Percentiles rank a stretch among this genome's conserved stretches.
phyloP scores from a whole-genome alignment of 2,797 vertebrate genomes.

The Mycteria americana region DNA sequence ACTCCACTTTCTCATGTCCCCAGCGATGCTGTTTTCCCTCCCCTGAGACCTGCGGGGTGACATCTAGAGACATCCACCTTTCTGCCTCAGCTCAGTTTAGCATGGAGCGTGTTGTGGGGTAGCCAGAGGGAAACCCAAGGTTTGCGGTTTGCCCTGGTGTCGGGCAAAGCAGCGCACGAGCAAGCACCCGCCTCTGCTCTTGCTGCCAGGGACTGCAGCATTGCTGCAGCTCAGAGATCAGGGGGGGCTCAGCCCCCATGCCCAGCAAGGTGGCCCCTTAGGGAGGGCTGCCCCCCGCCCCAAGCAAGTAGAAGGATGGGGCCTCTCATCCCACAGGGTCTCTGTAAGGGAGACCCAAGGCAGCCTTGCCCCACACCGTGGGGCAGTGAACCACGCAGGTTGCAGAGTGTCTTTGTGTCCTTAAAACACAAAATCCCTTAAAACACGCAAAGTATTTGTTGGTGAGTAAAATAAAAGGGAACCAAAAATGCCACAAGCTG shows the following conservation, averaged over 20 bases:
- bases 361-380: background rate
- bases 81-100: background rate
- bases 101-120: fast-evolving
- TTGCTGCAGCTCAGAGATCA: background rate
- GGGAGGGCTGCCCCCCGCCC: background rate
- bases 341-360: background rate
- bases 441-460: background rate
- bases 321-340: no score
- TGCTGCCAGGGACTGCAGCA: fast-evolving
- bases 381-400: background rate
- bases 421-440: background rate
- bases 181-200: background rate
- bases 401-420: background rate
- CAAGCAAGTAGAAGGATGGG: background rate
- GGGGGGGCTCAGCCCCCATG: fast-evolving
- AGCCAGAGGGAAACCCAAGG: background rate
- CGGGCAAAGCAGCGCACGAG: background rate
- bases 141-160: background rate
- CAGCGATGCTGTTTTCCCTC: background rate
- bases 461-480: background rate
- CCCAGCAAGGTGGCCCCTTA: background rate
- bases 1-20: background rate
- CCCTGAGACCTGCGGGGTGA: background rate
- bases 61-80: background rate
- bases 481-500: background rate